Percentiles rank a stretch among this genome's conserved stretches.
phyloP scores from a whole-genome alignment of 2,797 vertebrate species.

The Harpagifer antarcticus region DNA sequence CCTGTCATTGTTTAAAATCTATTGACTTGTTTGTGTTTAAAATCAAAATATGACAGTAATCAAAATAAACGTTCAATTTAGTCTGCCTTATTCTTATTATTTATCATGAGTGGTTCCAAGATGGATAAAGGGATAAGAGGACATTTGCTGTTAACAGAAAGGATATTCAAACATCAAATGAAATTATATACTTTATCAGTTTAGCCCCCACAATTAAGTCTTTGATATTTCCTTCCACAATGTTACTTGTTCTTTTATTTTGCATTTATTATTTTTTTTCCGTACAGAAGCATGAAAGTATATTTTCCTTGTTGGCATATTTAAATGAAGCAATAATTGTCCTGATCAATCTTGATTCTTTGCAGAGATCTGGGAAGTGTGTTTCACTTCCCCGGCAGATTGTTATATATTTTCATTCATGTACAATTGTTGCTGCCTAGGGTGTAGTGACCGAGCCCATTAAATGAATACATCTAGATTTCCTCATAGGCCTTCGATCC shows the following conservation, averaged over 20 bases:
- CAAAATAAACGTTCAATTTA: not conserved
- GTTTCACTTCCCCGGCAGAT: not conserved
- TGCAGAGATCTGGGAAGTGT: not conserved
- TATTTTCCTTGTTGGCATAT: not conserved
- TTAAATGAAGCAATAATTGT: not conserved
- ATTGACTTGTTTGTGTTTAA: not conserved
- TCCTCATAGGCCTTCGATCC: slow-evolving; percentile 13
- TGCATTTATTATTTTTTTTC: no score
- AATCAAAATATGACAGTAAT: not conserved
- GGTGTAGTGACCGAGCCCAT: not conserved
- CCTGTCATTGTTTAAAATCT: not conserved
- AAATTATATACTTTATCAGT: no score
- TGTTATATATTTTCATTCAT: slow-evolving; percentile 17
- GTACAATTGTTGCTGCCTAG: slow-evolving; percentile 15
- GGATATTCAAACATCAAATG: not conserved
- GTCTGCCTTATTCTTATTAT: not conserved
- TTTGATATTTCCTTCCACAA: no score
- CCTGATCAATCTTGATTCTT: not conserved
- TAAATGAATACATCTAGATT: slow-evolving; percentile 40
- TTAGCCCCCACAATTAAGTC: no score
- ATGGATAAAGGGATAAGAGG: not conserved
- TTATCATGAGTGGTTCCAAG: not conserved
- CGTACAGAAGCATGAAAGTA: not conserved
- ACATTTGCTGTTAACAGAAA: not conserved
- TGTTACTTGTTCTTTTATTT: not conserved